Percentiles rank a stretch among this genome's conserved stretches.
Evolutionary conservation across 2,797 vertebrate species (phyloP).

Genomic region (Falco naumanni): DNA sequence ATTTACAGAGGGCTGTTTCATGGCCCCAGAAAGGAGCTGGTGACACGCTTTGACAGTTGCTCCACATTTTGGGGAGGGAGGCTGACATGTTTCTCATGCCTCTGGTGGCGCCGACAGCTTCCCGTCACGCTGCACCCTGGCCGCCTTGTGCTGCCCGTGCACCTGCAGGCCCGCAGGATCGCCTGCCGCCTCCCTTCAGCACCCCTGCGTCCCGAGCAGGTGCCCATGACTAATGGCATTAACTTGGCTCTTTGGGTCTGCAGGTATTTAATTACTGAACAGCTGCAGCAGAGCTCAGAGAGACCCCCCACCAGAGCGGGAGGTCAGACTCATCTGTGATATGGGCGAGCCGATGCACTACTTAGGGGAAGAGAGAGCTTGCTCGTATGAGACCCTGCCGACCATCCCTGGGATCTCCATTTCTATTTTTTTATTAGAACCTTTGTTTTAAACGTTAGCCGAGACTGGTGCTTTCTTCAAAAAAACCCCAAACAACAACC

Average conservation of each 20-base stretch:
- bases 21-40: neutral
- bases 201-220: neutral
- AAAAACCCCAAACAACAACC: neutral
- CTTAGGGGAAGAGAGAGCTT: neutral
- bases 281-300: neutral
- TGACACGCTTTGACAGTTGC: fast-evolving
- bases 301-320: fast-evolving
- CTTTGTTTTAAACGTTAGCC: neutral
- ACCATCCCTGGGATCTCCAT: neutral
- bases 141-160: neutral
- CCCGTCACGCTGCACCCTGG: fast-evolving
- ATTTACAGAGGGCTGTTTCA: neutral
- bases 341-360: neutral
- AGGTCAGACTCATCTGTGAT: neutral
- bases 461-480: neutral
- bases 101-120: neutral
- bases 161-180: neutral
- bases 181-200: fast-evolving
- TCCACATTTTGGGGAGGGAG: neutral
- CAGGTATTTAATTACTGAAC: slow-evolving; percentile 15
- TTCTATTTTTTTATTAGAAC: neutral
- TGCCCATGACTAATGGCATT: neutral
- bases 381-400: fast-evolving
- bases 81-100: neutral
- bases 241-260: neutral